Conservation (phyloP, 1,140 invertebrate genomes). For the Melitaea cinxia region DNA sequence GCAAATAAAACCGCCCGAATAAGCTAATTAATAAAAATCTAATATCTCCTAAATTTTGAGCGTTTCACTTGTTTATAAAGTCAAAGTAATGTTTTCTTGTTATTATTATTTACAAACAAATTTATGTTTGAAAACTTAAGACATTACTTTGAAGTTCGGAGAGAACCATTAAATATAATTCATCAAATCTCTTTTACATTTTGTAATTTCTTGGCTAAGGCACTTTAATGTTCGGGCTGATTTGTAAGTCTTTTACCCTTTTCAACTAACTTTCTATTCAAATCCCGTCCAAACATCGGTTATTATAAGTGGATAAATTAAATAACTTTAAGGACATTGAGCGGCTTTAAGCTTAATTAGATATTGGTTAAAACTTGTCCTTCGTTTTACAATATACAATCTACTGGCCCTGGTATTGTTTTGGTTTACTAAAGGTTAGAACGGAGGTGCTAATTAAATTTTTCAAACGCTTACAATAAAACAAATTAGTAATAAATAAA, state of each 20-base stretch:
- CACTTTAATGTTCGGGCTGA: constrained; percentile 22
- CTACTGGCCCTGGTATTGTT: background rate
- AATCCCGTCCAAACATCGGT: constrained; percentile 21
- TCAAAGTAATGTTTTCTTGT: background rate
- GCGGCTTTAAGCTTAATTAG: constrained; percentile 10
- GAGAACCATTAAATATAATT: constrained; percentile 15
- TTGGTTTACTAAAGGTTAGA: too few species aligned
- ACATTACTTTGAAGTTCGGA: constrained; percentile 27
- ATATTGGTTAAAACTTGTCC: constrained; percentile 3
- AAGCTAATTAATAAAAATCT: too few species aligned
- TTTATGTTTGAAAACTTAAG: constrained; percentile 12
- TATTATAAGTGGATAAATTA: constrained; percentile 24
- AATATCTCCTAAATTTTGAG: background rate
- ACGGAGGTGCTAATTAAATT: background rate
- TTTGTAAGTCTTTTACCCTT: constrained; percentile 26
- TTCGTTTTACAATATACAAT: background rate
- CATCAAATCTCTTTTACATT: constrained; percentile 27
- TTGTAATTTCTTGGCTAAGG: constrained; percentile 26
- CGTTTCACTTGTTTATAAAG: background rate
- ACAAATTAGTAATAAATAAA: too few species aligned
- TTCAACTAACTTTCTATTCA: constrained; percentile 25
- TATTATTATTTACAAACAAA: constrained; percentile 1
- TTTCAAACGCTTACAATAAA: too few species aligned
- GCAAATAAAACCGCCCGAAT: too few species aligned
- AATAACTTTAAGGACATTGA: constrained; percentile 15